Conservation (phyloP, 2,797 vertebrate species). For the Lepus townsendii region DNA sequence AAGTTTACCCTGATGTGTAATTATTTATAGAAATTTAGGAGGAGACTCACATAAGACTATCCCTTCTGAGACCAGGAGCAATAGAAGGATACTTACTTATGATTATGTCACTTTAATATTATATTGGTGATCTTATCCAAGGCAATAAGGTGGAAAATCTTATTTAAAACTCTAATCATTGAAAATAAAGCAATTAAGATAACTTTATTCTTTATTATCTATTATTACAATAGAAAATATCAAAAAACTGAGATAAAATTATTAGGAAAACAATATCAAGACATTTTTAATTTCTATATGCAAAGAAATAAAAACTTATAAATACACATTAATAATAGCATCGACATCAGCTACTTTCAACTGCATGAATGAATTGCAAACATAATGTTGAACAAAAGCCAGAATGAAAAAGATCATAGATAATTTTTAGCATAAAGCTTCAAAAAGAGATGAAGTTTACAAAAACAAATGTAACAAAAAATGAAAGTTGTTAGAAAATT, state of each 20-base stretch:
- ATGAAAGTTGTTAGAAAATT: neutral
- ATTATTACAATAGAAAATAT: neutral
- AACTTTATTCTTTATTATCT: neutral
- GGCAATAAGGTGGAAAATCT: neutral
- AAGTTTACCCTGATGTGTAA: neutral
- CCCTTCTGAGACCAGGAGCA: neutral
- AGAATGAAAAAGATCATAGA: neutral
- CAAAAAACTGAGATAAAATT: neutral
- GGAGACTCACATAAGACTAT: neutral
- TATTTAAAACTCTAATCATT: neutral
- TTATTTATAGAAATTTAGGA: neutral
- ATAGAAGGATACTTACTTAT: neutral
- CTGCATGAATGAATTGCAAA: neutral
- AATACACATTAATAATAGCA: neutral
- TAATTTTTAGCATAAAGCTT: neutral
- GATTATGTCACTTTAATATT: neutral
- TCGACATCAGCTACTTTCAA: neutral
- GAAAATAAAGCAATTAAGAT: neutral
- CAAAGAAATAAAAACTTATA: neutral
- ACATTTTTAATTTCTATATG: neutral
- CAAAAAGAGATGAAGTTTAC: neutral
- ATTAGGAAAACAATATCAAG: neutral
- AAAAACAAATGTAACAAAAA: neutral
- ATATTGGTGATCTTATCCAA: neutral
- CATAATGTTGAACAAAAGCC: neutral